Conservation (phyloP, 2,888 invertebrate species). For the Agrotis segetum region DNA sequence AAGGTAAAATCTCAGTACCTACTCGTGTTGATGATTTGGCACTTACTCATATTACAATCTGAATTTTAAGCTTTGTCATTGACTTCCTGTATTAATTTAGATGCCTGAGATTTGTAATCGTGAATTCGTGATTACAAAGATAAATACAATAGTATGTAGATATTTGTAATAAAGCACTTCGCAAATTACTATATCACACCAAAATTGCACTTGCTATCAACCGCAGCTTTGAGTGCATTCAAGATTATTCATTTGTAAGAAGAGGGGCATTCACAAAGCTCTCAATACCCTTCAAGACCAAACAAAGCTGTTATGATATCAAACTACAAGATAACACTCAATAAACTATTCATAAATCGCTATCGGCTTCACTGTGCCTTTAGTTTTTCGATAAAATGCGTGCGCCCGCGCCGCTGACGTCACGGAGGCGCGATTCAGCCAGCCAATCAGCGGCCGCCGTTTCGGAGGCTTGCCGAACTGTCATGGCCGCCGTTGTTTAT, state of each 20-base stretch:
- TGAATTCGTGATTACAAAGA: too few species aligned
- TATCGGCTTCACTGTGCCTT: constrained; percentile 68
- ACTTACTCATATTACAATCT: background rate
- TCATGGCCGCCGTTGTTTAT: constrained; percentile 77
- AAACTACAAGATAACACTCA: constrained; percentile 25
- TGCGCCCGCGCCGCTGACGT: constrained; percentile 81
- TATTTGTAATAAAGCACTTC: background rate
- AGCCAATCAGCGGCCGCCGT: constrained; percentile 77
- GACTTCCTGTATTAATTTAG: background rate
- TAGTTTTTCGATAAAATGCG: constrained; percentile 73
- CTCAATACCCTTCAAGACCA: constrained; percentile 15
- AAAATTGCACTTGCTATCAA: background rate
- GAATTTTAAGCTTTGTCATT: constrained; percentile 4
- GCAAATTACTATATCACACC: background rate
- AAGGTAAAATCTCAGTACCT: background rate
- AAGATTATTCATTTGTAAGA: background rate
- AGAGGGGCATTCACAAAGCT: constrained; percentile 3
- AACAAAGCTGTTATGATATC: constrained; percentile 13
- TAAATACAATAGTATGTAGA: too few species aligned
- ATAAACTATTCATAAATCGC: constrained; percentile 64
- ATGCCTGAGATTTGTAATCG: background rate
- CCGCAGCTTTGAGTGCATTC: background rate
- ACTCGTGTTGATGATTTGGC: constrained; percentile 1
- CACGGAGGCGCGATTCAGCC: constrained; percentile 80
- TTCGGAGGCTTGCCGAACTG: constrained; percentile 81